Base-by-base conservation (phyloP, 2,113 vertebrate species). In the Leucosticte australis region DNA sequence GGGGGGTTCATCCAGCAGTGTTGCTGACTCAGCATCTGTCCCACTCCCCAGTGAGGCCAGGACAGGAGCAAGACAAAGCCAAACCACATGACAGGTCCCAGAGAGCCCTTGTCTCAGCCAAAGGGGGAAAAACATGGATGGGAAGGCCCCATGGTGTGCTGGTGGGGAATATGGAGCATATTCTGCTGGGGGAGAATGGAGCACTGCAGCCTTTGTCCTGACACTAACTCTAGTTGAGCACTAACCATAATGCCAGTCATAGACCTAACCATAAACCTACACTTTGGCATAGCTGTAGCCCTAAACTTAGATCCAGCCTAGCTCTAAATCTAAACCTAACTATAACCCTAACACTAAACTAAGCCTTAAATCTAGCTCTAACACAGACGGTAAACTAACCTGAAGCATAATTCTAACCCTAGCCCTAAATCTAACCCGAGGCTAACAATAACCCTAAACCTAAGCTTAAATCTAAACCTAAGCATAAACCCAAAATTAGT, bases 241-340 rank as follows among this genome's bases (percentile, higher is more conserved):
- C 21, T 37, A 37, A 27, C 12, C 19, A 6, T n/a, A 37, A 28
- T 0, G 0, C 27, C 39, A 42, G 7, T 4, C 42, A 17, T 2
- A 56, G 37, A 8, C 15, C 18, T 46, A 35, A n/a, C 4, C 46
- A 31, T 37, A 20, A 83, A 16, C 22, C 15, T 31, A 47, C 0
- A 1, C 33, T n/a, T 35, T 22, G 7, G 21, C 22, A 53, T 10
- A 44, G 21, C 10, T 62, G 37, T 24, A 57, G 41, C 12, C 1
- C 6, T 41, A 35, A 75, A 57, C 20, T 19, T 12, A 52, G 14
- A 52, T 33, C 10, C 73, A 53, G 46, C 46, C 28, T 41, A 63
- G 33, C 55, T 28, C 55, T 35, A 27, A 41, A 41, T 47, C 10
- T 39, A 53, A 77, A 60, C 33, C 20, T 50, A 37, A 50, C 21